These are phyloP conservation scores for Andricus quercusramuli DNA, from an alignment of 2,888 invertebrate genomes.

Conservation along the genomic window DNA sequence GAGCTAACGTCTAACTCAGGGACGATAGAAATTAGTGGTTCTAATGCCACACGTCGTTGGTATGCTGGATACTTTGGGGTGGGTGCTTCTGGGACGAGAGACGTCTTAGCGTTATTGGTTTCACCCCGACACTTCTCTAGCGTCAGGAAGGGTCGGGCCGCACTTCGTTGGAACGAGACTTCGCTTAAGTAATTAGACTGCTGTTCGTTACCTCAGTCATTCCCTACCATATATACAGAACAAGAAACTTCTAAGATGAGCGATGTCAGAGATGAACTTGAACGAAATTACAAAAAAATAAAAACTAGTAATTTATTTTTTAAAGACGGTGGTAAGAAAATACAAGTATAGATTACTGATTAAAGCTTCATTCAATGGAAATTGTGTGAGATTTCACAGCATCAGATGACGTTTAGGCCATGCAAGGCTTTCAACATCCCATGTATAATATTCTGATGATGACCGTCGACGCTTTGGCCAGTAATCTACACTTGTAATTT, in stretches of 20 bases:
- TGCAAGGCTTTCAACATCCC: too few relatives aligned
- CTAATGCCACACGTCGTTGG: constrained; percentile 66
- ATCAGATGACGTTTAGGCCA: too few relatives aligned
- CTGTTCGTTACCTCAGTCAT: constrained; percentile 73
- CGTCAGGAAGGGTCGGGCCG: constrained; percentile 55
- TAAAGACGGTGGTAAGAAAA: too few relatives aligned
- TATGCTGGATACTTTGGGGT: constrained; percentile 69
- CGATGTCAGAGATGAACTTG: neutral
- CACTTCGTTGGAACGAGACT: constrained; percentile 63
- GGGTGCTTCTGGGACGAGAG: constrained; percentile 52
- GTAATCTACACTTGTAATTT: too few relatives aligned
- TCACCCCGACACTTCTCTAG: constrained; percentile 63
- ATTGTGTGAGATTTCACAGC: too few relatives aligned
- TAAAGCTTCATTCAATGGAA: too few relatives aligned
- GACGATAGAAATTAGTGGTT: constrained; percentile 74
- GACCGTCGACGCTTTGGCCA: too few relatives aligned
- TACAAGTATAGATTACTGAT: too few relatives aligned
- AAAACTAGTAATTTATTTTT: neutral
- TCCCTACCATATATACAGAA: constrained; percentile 57
- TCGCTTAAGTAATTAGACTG: constrained; percentile 76
- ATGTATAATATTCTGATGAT: too few relatives aligned
- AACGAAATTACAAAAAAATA: neutral
- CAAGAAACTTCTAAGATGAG: constrained; percentile 52
- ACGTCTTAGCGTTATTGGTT: constrained; percentile 77
- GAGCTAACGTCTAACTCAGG: constrained; percentile 75